A percentile compares a stretch with the other conserved stretches of the same genome.
Evolutionary conservation across 2,113 vertebrate species (phyloP).

Genomic region (Ciconia stormi): DNA sequence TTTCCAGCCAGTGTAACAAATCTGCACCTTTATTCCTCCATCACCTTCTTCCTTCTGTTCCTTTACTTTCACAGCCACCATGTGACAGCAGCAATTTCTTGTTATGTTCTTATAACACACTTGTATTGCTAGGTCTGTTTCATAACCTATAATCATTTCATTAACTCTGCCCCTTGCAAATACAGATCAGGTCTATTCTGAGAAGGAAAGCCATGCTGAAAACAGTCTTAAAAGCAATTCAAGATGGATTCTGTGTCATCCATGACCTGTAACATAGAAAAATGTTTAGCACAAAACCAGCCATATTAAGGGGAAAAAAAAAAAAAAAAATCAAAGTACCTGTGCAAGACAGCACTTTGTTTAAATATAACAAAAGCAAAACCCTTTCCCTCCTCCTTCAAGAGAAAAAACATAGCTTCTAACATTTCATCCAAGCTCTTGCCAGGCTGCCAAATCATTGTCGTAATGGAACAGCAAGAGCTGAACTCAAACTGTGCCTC

Average conservation of each 20-base stretch:
- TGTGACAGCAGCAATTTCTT: neutral
- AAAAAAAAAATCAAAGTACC: neutral
- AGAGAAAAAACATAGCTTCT: neutral
- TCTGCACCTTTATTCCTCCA: neutral
- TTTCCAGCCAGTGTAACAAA: neutral
- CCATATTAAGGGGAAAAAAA: neutral
- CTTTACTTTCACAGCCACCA: neutral
- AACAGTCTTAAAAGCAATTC: neutral
- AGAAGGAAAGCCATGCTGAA: neutral
- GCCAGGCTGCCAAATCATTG: constrained; percentile 10
- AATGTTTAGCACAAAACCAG: neutral
- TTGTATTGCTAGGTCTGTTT: neutral
- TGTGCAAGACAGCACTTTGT: neutral
- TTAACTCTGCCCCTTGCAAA: neutral
- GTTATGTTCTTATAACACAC: neutral
- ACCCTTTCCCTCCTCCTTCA: neutral
- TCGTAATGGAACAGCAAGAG: neutral
- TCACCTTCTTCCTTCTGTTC: neutral
- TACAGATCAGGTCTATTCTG: neutral
- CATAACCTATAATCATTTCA: neutral
- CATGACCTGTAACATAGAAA: neutral
- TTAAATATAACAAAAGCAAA: neutral
- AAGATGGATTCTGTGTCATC: neutral
- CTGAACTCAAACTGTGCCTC: constrained; percentile 19
- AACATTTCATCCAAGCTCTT: neutral